Conservation (phyloP, 2,113 vertebrate genomes). For the Pluvialis apricaria region DNA sequence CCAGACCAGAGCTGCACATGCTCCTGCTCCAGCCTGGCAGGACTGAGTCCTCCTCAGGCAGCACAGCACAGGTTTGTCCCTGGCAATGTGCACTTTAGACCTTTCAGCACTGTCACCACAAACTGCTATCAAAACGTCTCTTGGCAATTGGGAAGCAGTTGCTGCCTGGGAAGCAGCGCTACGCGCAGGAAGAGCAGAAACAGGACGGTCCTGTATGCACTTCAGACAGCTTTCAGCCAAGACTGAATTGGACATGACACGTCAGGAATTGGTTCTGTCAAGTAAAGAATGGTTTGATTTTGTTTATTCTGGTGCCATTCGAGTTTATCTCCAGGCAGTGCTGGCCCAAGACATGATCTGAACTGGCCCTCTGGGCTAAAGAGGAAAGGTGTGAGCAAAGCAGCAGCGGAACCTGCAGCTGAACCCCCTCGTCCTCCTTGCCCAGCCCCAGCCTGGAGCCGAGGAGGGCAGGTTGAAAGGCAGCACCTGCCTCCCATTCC, state of each 20-base stretch:
- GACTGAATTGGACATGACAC: fast-evolving
- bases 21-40: not conserved
- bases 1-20: not conserved
- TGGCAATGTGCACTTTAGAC: not conserved
- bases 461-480: not conserved
- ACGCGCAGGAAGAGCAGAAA: not conserved
- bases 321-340: not conserved
- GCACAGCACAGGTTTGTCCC: not conserved
- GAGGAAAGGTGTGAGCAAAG: not conserved
- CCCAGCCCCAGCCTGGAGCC: not conserved
- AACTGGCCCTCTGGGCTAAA: not conserved
- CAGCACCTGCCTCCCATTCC: not conserved
- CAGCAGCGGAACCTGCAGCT: not conserved
- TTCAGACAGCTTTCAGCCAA: not conserved
- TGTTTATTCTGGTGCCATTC: not conserved
- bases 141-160: not conserved
- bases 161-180: not conserved
- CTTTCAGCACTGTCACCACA: not conserved
- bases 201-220: fast-evolving
- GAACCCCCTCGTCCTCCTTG: not conserved
- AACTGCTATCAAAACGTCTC: not conserved
- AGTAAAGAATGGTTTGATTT: not conserved
- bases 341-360: not conserved
- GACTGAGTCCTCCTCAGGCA: not conserved
- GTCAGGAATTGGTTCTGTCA: not conserved